phyloP scores from a whole-genome alignment of 2,888 invertebrate genomes.

The Campoletis raptor region DNA sequence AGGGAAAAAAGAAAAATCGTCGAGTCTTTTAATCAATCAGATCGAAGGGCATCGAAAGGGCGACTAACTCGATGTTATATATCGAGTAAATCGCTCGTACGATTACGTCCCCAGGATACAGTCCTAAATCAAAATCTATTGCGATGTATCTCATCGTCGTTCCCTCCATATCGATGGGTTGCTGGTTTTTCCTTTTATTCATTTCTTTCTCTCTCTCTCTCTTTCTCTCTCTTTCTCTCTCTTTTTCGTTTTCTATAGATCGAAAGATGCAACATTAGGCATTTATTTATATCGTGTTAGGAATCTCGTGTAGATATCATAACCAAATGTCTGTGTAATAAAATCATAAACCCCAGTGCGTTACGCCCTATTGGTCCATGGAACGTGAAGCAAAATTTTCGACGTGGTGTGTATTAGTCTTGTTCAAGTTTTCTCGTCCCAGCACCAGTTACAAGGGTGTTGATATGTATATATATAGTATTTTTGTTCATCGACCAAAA shows the following conservation, averaged over 20 bases:
- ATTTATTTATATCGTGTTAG: constrained; percentile 34
- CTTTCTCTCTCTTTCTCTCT: constrained; percentile 16
- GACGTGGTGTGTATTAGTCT: constrained; percentile 12
- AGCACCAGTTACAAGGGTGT: constrained; percentile 49
- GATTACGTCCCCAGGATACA: constrained; percentile 75
- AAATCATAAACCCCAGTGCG: constrained; percentile 67
- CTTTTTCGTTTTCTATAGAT: constrained; percentile 1
- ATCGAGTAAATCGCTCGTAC: constrained; percentile 80
- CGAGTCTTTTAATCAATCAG: constrained; percentile 45
- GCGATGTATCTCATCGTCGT: constrained; percentile 42
- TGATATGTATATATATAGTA: constrained; percentile 13
- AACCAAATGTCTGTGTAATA: constrained; percentile 61
- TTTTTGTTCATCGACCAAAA: background rate
- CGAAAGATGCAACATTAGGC: constrained; percentile 41
- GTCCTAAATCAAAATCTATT: constrained; percentile 76
- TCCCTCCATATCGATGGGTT: constrained; percentile 25
- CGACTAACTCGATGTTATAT: constrained; percentile 21
- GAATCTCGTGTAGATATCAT: constrained; percentile 32
- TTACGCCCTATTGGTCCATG: constrained; percentile 59
- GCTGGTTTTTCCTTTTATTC: constrained; percentile 25
- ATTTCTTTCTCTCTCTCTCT: constrained; percentile 7
- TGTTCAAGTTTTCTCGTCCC: constrained; percentile 19
- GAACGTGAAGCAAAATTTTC: constrained; percentile 23
- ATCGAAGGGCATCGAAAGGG: constrained; percentile 30
- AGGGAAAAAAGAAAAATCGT: constrained; percentile 7